phyloP scores from a whole-genome alignment of 1,140 invertebrate genomes.

The Pogonus chalceus region DNA sequence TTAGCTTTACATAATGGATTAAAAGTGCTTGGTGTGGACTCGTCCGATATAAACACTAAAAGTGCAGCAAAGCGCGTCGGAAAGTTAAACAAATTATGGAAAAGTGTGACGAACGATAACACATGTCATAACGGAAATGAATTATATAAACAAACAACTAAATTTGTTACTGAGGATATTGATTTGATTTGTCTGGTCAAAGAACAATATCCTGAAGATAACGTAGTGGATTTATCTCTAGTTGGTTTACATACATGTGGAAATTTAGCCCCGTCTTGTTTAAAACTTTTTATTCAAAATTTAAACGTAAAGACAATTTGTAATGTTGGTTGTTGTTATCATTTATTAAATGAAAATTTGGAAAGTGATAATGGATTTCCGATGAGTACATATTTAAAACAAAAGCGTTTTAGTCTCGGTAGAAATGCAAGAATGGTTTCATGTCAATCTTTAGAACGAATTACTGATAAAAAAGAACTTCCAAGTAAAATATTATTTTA shows the following conservation, averaged over 20 bases:
- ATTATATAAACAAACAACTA: conserved; percentile 38
- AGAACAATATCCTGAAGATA: conserved; percentile 35
- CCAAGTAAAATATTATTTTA: conserved; percentile 56
- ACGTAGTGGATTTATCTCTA: conserved; percentile 40
- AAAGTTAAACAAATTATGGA: conserved; percentile 46
- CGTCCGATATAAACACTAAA: conserved; percentile 49
- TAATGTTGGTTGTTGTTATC: conserved; percentile 85
- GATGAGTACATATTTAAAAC: conserved; percentile 50
- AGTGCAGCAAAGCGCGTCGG: conserved; percentile 50
- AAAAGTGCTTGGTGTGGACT: conserved; percentile 71
- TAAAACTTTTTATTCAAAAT: conserved; percentile 59
- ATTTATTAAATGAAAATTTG: conserved; percentile 51
- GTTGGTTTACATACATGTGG: conserved; percentile 86
- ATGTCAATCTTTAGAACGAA: conserved; percentile 62
- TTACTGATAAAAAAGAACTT: conserved; percentile 43
- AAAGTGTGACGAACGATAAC: conserved; percentile 28
- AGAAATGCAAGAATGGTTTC: conserved; percentile 75
- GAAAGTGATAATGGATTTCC: conserved; percentile 48
- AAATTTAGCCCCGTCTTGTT: conserved; percentile 61
- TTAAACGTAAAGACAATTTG: conserved; percentile 50
- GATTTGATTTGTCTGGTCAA: conserved; percentile 40
- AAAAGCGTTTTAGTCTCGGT: conserved; percentile 46
- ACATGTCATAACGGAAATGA: conserved; percentile 1
- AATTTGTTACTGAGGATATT: conserved; percentile 38
- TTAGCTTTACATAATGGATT: conserved; percentile 59